These are phyloP conservation scores for Latrodectus geometricus DNA, from an alignment of 1,140 invertebrate genomes.

Conservation along the genomic window DNA sequence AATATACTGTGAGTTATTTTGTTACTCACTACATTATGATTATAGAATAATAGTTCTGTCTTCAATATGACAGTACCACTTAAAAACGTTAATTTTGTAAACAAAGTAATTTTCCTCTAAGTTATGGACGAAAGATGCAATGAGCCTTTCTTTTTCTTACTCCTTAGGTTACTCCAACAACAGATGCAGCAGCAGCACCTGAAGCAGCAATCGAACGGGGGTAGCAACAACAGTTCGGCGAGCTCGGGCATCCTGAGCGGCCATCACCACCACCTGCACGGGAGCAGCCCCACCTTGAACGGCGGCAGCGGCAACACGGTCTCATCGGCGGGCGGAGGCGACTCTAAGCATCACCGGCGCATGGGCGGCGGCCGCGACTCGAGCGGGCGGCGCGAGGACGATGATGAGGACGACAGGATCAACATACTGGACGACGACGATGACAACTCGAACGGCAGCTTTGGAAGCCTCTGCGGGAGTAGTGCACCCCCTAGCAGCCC, in stretches of 20 bases:
- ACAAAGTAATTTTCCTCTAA: too few species aligned
- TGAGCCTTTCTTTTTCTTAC: not conserved
- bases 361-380: constrained; percentile 10
- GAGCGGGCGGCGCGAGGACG: not conserved
- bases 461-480: constrained; percentile 49
- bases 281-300: constrained; percentile 11
- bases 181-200: constrained; percentile 61
- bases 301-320: not conserved
- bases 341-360: constrained; percentile 7
- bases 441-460: constrained; percentile 53
- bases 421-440: constrained; percentile 51
- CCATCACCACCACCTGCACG: constrained; percentile 7
- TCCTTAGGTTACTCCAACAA: constrained; percentile 49
- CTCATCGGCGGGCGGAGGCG: constrained; percentile 9
- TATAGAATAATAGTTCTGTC: too few species aligned
- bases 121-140: too few species aligned
- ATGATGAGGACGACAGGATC: constrained; percentile 17
- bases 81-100: too few species aligned
- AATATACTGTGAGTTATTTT: too few species aligned
- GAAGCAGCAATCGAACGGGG: constrained; percentile 55
- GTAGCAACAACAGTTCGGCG: constrained; percentile 11
- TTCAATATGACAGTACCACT: too few species aligned
- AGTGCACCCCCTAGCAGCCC: constrained; percentile 60
- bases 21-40: too few species aligned
- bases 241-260: constrained; percentile 5